phyloP scores from a whole-genome alignment of 2,797 vertebrate genomes.

The Chiroxiphia lanceolata region DNA sequence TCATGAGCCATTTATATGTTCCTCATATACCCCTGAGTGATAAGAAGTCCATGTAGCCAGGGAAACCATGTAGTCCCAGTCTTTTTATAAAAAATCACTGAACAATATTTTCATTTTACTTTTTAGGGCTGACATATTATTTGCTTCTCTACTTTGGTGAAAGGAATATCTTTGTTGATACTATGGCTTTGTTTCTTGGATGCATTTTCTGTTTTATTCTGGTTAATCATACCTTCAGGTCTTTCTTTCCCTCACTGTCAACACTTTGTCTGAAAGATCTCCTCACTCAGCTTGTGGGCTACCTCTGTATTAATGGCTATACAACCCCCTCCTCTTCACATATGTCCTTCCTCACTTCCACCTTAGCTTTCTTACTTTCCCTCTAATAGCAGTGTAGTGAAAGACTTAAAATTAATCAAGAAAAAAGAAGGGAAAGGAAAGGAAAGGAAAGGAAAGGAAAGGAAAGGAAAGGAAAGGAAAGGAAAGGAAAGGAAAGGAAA shows the following conservation, averaged over 20 bases:
- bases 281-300: background rate
- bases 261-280: background rate
- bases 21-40: background rate
- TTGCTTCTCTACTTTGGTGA: background rate
- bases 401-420: background rate
- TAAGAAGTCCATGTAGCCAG: background rate
- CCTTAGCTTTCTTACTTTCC: background rate
- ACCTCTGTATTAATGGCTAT: background rate
- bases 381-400: background rate
- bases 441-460: too few species aligned
- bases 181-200: background rate
- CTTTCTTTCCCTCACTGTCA: background rate
- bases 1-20: background rate
- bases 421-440: too few species aligned
- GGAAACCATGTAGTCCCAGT: background rate
- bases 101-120: background rate
- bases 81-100: background rate
- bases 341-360: fast-evolving
- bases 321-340: background rate
- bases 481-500: too few species aligned
- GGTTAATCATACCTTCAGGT: background rate
- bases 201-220: background rate
- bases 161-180: background rate
- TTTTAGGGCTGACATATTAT: background rate
- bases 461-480: too few species aligned